Base-by-base conservation (phyloP, 2,888 invertebrate species). In the Lasioglossum malachurum region DNA sequence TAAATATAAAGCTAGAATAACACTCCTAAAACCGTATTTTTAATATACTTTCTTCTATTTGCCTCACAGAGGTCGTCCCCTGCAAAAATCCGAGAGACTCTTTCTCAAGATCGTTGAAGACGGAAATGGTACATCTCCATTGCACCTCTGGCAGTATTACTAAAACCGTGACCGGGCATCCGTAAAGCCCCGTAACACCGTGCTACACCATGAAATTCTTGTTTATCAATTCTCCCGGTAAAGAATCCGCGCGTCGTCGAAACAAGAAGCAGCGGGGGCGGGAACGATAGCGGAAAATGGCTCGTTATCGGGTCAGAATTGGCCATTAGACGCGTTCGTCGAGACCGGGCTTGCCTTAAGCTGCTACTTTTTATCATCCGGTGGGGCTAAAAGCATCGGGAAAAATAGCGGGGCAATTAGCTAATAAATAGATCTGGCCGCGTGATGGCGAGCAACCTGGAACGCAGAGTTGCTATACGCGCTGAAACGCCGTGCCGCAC, bases 361-460 rank as follows among this genome's bases (percentile, higher is more conserved):
- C 35, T 46, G 72, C 71, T 77, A 77, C 60, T 87, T 89, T 91
- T 92, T 91, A 91, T 91, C 89, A 91, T 90, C 92, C 87, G 88
- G 87, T 82, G 14, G 16, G 67, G 90, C 90, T 92, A 91, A 92
- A 91, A 92, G 92, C 92, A 91, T 88, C 89, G 88, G 86, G 89
- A 76, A 92, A 91, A 91, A 92, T 91, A 88, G 83, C 76, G 38
- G 7, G 46, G 89, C 91, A 92, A 92, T 92, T 92, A 92, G 88
- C 91, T 89, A 88, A 92, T 92, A 92, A 92, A 92, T 87, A 90
- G 89, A 76, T 31, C 23, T 3, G 69, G 41, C 57, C 12, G 53
- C 12, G 53, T 41, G 38, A 27, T 41, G n/a, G 35, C 57, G 38
- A 27, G 71, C 31, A 19, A 64, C 23, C n/a, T 14, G 60, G 60